Evolutionary conservation across 1,140 invertebrate genomes (phyloP).

Genomic region (Brachionus calyciflorus): DNA sequence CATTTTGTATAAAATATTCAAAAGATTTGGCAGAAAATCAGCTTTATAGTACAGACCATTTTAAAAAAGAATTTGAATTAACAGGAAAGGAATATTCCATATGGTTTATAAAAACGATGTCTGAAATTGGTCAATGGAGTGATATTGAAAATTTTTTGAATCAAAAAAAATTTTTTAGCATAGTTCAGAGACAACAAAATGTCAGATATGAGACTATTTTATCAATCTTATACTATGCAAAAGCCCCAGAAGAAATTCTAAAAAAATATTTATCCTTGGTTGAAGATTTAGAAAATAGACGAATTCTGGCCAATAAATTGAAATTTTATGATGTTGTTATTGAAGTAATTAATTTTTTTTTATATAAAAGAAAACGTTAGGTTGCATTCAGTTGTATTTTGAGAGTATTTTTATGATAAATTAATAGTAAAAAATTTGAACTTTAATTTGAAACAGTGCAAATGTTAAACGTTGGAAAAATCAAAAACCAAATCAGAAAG

Average conservation of each 20-base stretch:
- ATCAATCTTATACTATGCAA: not conserved
- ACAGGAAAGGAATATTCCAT: slow-evolving; percentile 1
- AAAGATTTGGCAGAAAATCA: not conserved
- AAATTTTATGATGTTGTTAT: not conserved
- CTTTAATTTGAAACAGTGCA: too few relatives aligned
- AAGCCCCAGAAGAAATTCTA: not conserved
- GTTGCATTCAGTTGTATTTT: too few relatives aligned
- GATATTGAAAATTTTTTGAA: slow-evolving; percentile 12
- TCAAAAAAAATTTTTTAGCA: slow-evolving; percentile 3
- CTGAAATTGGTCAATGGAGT: not conserved
- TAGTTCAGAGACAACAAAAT: slow-evolving; percentile 8
- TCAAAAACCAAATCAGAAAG: too few relatives aligned
- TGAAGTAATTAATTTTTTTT: slow-evolving; percentile 1
- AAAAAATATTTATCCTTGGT: slow-evolving; percentile 16
- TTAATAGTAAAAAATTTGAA: too few relatives aligned
- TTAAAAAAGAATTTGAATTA: slow-evolving; percentile 1
- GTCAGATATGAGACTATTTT: slow-evolving; percentile 17
- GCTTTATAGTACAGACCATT: slow-evolving; percentile 22
- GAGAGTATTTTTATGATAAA: too few relatives aligned
- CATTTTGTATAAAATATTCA: slow-evolving; percentile 20
- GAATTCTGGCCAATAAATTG: not conserved
- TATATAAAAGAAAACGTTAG: slow-evolving; percentile 5
- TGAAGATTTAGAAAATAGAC: not conserved
- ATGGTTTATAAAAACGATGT: slow-evolving; percentile 30
- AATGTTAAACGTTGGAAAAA: too few relatives aligned